These are phyloP conservation scores for Drosophila meridiana DNA, from an alignment of 2,888 invertebrate genomes.

Conservation along the genomic window DNA sequence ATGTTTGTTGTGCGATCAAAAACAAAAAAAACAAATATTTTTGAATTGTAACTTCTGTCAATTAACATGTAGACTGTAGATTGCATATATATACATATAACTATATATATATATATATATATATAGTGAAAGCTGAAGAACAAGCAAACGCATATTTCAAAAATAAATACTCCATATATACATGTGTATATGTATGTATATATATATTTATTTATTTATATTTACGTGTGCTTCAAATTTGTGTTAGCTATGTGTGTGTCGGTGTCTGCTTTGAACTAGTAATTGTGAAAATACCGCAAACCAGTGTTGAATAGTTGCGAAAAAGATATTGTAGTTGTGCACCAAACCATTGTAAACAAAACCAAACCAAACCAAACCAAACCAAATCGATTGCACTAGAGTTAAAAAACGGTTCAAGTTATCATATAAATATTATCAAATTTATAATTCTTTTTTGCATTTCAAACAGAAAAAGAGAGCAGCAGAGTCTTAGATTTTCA, in stretches of 20 bases:
- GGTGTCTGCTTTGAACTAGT: constrained; percentile 47
- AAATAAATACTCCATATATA: constrained; percentile 22
- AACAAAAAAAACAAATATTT: constrained; percentile 38
- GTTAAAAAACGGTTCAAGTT: constrained; percentile 21
- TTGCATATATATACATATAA: constrained; percentile 60
- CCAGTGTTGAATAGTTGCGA: constrained; percentile 55
- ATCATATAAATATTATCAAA: constrained; percentile 25
- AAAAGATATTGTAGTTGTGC: constrained; percentile 58
- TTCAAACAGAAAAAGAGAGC: not conserved
- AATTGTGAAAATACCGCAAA: constrained; percentile 34
- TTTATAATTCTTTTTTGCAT: constrained; percentile 10
- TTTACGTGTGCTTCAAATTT: constrained; percentile 21
- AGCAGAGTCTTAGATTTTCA: not conserved
- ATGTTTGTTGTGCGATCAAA: constrained; percentile 60
- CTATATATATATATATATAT: constrained; percentile 39
- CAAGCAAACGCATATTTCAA: constrained; percentile 40
- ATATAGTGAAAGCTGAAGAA: constrained; percentile 55
- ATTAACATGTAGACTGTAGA: constrained; percentile 85
- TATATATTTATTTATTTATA: constrained; percentile 24
- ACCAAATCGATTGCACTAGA: constrained; percentile 9
- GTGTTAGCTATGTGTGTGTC: constrained; percentile 46
- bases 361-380: constrained; percentile 44
- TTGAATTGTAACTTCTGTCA: constrained; percentile 85
- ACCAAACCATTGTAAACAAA: constrained; percentile 30
- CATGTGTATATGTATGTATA: constrained; percentile 24